These are phyloP conservation scores for Tachystola acroxantha DNA, from an alignment of 2,888 invertebrate genomes.

Conservation along the genomic window DNA sequence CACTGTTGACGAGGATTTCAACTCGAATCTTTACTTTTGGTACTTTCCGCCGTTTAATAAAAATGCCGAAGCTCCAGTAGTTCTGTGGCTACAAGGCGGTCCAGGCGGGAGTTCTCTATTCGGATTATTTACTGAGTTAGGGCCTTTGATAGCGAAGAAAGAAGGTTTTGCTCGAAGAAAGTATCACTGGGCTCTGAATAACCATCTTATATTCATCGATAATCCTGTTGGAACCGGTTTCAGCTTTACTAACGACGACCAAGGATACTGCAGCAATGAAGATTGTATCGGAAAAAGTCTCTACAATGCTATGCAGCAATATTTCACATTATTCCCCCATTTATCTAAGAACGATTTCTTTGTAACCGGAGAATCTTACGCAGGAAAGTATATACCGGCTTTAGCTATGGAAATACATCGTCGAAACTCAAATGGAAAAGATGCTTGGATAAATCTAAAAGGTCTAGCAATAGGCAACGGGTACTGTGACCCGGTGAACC, in stretches of 20 bases:
- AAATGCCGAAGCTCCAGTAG: constrained; percentile 56
- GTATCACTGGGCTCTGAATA: constrained; percentile 77
- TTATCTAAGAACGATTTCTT: constrained; percentile 74
- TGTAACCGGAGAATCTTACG: constrained; percentile 81
- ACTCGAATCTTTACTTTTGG: constrained; percentile 82
- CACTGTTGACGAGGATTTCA: constrained; percentile 75
- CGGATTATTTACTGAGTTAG: constrained; percentile 78
- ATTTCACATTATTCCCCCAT: constrained; percentile 78
- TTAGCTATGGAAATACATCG: constrained; percentile 72
- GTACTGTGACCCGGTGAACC: constrained; percentile 13
- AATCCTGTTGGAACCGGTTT: constrained; percentile 83
- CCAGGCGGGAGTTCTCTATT: constrained; percentile 76
- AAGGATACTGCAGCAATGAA: constrained; percentile 76
- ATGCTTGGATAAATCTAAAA: constrained; percentile 59
- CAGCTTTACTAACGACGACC: constrained; percentile 76
- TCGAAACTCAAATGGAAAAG: constrained; percentile 40
- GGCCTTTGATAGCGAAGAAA: constrained; percentile 71
- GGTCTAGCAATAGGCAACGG: constrained; percentile 16
- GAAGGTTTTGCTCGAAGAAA: constrained; percentile 52
- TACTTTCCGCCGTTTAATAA: constrained; percentile 77
- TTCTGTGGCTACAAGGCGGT: constrained; percentile 79
- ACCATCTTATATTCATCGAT: constrained; percentile 80
- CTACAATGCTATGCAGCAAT: constrained; percentile 73
- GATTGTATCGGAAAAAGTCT: constrained; percentile 74
- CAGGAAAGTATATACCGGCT: constrained; percentile 75